Conservation (phyloP, 2,888 invertebrate genomes). For the Scaptomyza flava region DNA sequence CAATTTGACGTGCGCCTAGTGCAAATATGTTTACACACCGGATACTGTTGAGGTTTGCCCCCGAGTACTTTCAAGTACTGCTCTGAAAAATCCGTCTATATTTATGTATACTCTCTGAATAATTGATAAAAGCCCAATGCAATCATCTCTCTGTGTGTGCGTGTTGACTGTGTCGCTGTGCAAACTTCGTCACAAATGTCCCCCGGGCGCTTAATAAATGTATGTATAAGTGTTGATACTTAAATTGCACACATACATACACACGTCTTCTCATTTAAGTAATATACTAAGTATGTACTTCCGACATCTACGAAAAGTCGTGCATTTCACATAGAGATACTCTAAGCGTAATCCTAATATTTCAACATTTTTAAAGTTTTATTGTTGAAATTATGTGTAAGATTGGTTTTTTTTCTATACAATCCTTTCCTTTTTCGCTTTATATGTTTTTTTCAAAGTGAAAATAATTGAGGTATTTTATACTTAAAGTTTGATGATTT, state of each 20-base stretch:
- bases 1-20: slow-evolving; percentile 77
- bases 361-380: neutral
- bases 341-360: neutral
- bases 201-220: slow-evolving; percentile 56
- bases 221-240: slow-evolving; percentile 37
- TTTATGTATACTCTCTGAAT: slow-evolving; percentile 65
- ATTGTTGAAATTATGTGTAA: no score
- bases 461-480: no score
- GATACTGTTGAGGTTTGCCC: slow-evolving; percentile 22
- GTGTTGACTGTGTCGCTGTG: slow-evolving; percentile 42
- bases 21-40: slow-evolving; percentile 64
- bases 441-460: no score
- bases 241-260: neutral
- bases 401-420: no score
- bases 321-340: neutral
- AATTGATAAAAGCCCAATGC: slow-evolving; percentile 68
- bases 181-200: slow-evolving; percentile 70
- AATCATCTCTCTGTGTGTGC: slow-evolving; percentile 36
- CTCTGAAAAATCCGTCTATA: slow-evolving; percentile 67
- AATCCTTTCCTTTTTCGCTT: no score
- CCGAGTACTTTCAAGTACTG: neutral
- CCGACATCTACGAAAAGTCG: no score
- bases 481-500: no score
- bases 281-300: neutral
- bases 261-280: slow-evolving; percentile 4